Evolutionary conservation across 2,797 vertebrate genomes (phyloP).

Genomic region (Cercopithecus neglectus): DNA sequence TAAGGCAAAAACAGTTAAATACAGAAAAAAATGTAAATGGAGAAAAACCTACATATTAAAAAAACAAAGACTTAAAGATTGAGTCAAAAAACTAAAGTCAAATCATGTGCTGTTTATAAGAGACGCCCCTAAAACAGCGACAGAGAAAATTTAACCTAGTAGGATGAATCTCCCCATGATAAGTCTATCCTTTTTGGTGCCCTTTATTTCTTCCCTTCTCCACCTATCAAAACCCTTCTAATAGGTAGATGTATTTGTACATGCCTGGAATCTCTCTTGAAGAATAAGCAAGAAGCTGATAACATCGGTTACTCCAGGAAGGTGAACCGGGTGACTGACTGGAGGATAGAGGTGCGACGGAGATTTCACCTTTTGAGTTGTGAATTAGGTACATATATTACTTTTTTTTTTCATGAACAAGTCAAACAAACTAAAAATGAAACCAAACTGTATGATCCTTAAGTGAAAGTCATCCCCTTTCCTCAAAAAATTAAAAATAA

Average conservation of each 20-base stretch:
- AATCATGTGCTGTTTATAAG: background rate
- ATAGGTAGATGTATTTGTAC: background rate
- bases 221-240: background rate
- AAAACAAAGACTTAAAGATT: conserved; percentile 37
- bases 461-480: background rate
- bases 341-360: background rate
- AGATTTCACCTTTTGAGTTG: background rate
- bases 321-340: background rate
- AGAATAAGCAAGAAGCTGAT: background rate
- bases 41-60: conserved; percentile 11
- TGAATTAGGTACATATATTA: background rate
- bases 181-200: background rate
- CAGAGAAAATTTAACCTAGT: background rate
- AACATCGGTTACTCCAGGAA: background rate
- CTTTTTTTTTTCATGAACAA: background rate
- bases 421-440: background rate
- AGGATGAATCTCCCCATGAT: background rate
- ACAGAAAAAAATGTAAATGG: background rate
- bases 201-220: background rate
- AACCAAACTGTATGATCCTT: background rate
- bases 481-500: background rate
- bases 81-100: conserved; percentile 14
- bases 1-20: background rate
- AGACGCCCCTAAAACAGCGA: background rate
- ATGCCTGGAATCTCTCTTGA: background rate